Evolutionary conservation across 2,797 vertebrate genomes (phyloP).

Genomic region (Ataeniobius toweri): DNA sequence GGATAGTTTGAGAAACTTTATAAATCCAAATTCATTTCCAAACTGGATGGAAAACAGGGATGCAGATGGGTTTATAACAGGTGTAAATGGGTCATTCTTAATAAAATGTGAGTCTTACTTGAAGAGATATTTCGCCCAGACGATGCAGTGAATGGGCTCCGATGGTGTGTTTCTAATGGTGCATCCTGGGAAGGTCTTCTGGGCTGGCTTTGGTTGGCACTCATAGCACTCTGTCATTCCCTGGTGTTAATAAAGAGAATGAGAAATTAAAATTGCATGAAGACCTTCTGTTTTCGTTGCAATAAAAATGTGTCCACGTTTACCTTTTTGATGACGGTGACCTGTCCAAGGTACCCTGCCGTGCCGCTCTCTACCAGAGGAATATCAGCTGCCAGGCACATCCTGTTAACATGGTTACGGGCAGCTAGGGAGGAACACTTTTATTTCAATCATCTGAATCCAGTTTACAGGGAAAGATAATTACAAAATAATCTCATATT

Average conservation of each 20-base stretch:
- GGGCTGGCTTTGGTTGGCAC: constrained; percentile 96
- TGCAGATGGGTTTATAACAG: not conserved
- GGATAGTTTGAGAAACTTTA: too few relatives aligned
- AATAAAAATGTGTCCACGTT: fast-evolving
- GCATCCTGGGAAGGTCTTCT: constrained; percentile 98
- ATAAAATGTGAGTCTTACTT: constrained; percentile 82
- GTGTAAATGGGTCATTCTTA: not conserved
- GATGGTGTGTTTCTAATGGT: constrained; percentile 98
- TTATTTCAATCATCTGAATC: not conserved
- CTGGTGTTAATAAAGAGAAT: constrained; percentile 62
- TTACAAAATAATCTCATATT: not conserved
- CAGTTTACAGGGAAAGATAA: not conserved
- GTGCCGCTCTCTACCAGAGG: constrained; percentile 97
- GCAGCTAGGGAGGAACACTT: constrained; percentile 80
- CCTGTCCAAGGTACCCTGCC: constrained; percentile 96
- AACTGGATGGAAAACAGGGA: not conserved
- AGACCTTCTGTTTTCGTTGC: not conserved
- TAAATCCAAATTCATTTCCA: not conserved
- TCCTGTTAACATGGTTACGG: constrained; percentile 97
- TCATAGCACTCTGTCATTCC: constrained; percentile 97
- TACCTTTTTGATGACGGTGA: constrained; percentile 98
- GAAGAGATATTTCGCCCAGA: constrained; percentile 99
- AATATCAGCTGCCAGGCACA: constrained; percentile 97
- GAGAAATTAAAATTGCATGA: too few relatives aligned
- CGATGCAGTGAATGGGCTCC: constrained; percentile 98